phyloP scores from a whole-genome alignment of 2,888 invertebrate genomes.

The Magallana nippona region DNA sequence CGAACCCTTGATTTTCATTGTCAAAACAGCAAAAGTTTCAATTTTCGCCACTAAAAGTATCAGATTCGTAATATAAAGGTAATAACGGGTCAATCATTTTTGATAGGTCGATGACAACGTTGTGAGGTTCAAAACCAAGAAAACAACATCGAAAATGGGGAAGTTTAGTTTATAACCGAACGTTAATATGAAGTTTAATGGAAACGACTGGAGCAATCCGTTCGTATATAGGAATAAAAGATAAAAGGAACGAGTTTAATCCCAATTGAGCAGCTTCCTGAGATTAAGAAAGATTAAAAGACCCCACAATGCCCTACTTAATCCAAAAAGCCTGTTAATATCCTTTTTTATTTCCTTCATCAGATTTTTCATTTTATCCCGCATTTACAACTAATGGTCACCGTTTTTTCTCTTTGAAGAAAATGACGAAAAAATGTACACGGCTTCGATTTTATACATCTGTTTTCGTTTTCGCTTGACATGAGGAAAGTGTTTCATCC shows the following conservation, averaged over 20 bases:
- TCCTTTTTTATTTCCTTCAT: slow-evolving; percentile 9
- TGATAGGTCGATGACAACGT: no score
- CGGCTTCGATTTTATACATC: not conserved
- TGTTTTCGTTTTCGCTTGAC: slow-evolving; percentile 1
- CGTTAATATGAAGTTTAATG: no score
- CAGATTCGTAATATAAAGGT: no score
- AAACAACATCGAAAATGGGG: no score
- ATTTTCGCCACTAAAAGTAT: no score
- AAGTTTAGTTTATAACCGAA: no score
- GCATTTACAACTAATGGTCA: not conserved
- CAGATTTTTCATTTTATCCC: not conserved
- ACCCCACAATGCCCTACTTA: not conserved
- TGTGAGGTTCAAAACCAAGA: no score
- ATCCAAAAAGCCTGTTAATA: not conserved
- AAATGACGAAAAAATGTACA: not conserved
- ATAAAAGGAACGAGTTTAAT: not conserved
- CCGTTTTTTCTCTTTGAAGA: no score
- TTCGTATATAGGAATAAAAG: not conserved
- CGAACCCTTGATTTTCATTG: no score
- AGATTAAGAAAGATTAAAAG: not conserved
- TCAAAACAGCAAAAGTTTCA: no score
- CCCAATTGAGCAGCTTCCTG: not conserved
- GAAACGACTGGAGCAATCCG: no score
- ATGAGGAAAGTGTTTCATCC: not conserved
- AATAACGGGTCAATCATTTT: no score